These are phyloP conservation scores for Denticeps clupeoides DNA, from an alignment of 2,797 vertebrate species.

Conservation along the genomic window DNA sequence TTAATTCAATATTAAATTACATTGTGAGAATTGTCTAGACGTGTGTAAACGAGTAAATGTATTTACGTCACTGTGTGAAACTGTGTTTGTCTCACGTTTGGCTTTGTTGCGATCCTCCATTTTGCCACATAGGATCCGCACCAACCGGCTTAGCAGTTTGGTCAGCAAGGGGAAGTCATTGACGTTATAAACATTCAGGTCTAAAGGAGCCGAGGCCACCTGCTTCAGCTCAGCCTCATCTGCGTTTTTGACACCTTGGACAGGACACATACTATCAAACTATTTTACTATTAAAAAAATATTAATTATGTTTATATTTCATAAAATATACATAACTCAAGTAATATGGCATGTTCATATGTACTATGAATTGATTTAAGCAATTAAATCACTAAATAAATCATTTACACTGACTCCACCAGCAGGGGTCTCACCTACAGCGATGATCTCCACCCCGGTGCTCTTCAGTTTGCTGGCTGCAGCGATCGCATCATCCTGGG, in stretches of 20 bases:
- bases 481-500: conserved; percentile 77
- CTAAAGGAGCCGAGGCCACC: conserved; percentile 76
- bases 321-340: too few relatives aligned
- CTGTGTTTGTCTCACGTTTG: conserved; percentile 41
- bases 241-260: conserved; percentile 85
- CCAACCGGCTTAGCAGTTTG: conserved; percentile 70
- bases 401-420: neutral
- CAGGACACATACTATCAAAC: neutral
- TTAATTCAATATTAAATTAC: too few relatives aligned
- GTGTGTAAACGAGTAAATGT: neutral
- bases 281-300: too few relatives aligned
- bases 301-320: too few relatives aligned
- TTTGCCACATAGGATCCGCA: conserved; percentile 72
- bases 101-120: conserved; percentile 64
- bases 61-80: neutral
- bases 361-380: neutral
- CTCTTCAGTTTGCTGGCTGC: conserved; percentile 68
- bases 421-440: conserved; percentile 71
- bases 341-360: too few relatives aligned
- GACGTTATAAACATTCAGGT: conserved; percentile 79
- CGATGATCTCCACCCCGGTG: conserved; percentile 76
- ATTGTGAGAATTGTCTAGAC: too few relatives aligned
- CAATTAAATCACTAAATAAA: neutral
- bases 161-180: conserved; percentile 81
- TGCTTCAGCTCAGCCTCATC: conserved; percentile 80